Conservation (phyloP, 2,113 vertebrate species). For the Antennarius striatus region DNA sequence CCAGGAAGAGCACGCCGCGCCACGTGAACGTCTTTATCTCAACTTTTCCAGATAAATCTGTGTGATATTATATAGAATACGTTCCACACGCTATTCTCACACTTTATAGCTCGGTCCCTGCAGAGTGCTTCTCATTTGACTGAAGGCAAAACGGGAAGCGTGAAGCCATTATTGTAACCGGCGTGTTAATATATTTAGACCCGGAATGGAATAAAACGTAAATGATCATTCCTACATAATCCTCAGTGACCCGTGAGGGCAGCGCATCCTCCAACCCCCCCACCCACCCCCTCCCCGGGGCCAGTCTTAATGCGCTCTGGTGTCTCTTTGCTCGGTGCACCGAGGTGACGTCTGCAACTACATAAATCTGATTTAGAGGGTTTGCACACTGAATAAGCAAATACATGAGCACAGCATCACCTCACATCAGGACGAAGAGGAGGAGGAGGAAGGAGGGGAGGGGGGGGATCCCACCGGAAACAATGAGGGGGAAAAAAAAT, state of each 20-base stretch:
- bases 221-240: slow-evolving; percentile 66
- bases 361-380: slow-evolving; percentile 72
- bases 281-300: slow-evolving; percentile 38
- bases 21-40: no score
- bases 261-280: background rate
- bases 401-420: slow-evolving; percentile 56
- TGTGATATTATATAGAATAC: no score
- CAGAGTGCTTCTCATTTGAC: slow-evolving; percentile 18
- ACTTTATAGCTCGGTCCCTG: background rate
- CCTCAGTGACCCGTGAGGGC: slow-evolving; percentile 66
- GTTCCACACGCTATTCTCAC: no score
- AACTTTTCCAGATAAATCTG: no score
- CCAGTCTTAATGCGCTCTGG: slow-evolving; percentile 58
- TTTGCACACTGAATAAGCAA: slow-evolving; percentile 62
- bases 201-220: slow-evolving; percentile 60
- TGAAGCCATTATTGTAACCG: slow-evolving; percentile 41
- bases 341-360: slow-evolving; percentile 68
- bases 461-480: slow-evolving; percentile 31
- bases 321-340: slow-evolving; percentile 54
- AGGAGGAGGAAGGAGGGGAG: slow-evolving; percentile 33
- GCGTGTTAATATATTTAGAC: slow-evolving; percentile 52
- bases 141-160: slow-evolving; percentile 45
- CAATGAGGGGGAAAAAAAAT: slow-evolving; percentile 25
- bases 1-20: background rate
- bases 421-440: slow-evolving; percentile 55